Conservation (phyloP, 2,888 invertebrate species). For the Temnothorax ravouxi region DNA sequence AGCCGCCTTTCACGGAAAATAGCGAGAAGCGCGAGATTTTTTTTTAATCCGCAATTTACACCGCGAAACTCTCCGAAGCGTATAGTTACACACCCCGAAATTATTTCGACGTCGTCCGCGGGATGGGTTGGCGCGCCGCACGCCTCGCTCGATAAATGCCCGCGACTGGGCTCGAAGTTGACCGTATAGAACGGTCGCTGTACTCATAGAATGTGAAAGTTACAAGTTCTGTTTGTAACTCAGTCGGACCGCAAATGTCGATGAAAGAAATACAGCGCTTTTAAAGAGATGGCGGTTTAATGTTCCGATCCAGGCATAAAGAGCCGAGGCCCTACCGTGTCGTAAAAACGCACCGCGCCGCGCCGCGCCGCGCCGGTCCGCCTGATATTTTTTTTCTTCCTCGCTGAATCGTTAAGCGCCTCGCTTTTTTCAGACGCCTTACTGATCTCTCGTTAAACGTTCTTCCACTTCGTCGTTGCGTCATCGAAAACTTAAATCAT, state of each 20-base stretch:
- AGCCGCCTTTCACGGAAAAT: slow-evolving; percentile 18
- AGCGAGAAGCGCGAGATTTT: background rate
- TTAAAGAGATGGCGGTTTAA: slow-evolving; percentile 75
- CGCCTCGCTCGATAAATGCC: background rate
- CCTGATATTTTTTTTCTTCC: slow-evolving; percentile 29
- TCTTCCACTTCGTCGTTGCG: slow-evolving; percentile 29
- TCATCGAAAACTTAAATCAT: slow-evolving; percentile 36
- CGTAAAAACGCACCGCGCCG: slow-evolving; percentile 67
- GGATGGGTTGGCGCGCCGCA: background rate
- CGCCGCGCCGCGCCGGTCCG: slow-evolving; percentile 60
- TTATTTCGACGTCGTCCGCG: background rate
- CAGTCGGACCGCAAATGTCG: slow-evolving; percentile 71
- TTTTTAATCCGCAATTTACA: slow-evolving; percentile 32
- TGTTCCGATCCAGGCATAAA: slow-evolving; percentile 71
- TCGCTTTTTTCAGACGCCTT: slow-evolving; percentile 29
- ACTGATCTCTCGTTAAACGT: slow-evolving; percentile 42
- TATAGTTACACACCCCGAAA: background rate
- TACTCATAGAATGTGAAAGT: slow-evolving; percentile 66
- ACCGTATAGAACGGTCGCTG: background rate
- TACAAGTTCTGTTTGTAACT: slow-evolving; percentile 70
- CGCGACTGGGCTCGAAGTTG: slow-evolving; percentile 20
- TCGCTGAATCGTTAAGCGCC: slow-evolving; percentile 62
- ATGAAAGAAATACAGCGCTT: slow-evolving; percentile 73
- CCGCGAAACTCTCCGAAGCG: background rate
- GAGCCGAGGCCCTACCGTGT: slow-evolving; percentile 69